Percentiles rank a stretch among this genome's conserved stretches.
Conservation (phyloP, 2,888 invertebrate species). For the Meandrusa payeni region DNA sequence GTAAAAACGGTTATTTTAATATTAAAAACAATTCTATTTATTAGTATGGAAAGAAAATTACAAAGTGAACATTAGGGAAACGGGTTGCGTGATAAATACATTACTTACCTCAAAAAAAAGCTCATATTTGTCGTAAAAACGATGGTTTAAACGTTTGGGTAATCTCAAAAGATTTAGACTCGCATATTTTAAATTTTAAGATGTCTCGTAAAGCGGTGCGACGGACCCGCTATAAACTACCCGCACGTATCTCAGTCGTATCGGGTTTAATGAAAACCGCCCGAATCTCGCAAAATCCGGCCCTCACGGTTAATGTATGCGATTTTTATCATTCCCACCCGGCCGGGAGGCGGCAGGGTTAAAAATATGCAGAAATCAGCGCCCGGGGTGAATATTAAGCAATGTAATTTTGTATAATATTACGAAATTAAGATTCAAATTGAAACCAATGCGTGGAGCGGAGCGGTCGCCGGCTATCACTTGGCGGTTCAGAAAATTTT, state of each 20-base stretch:
- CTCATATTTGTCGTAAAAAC: slow-evolving; percentile 14
- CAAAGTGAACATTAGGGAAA: too few species aligned
- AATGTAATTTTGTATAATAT: slow-evolving; percentile 80
- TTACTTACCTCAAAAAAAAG: neutral
- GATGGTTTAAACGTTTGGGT: slow-evolving; percentile 19
- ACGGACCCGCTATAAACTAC: slow-evolving; percentile 60
- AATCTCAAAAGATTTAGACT: slow-evolving; percentile 27
- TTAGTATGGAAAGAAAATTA: too few species aligned
- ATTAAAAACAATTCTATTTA: too few species aligned
- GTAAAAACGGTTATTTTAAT: too few species aligned
- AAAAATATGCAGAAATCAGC: slow-evolving; percentile 77
- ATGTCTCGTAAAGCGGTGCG: slow-evolving; percentile 30
- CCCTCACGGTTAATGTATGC: slow-evolving; percentile 65
- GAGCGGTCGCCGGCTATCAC: slow-evolving; percentile 23
- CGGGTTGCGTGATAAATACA: too few species aligned
- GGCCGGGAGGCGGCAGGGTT: slow-evolving; percentile 51
- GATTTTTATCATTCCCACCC: slow-evolving; percentile 64
- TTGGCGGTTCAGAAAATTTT: too few species aligned
- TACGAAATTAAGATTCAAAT: slow-evolving; percentile 81
- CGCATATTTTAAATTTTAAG: slow-evolving; percentile 31
- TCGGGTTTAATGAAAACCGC: slow-evolving; percentile 67
- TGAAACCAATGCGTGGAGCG: slow-evolving; percentile 76
- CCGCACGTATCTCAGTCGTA: slow-evolving; percentile 56
- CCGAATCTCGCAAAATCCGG: slow-evolving; percentile 52
- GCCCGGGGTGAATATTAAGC: slow-evolving; percentile 76